Evolutionary conservation across 37 sponge, comb jelly and placozoan genomes (phyloP).

Genomic region (Crambe crambe): DNA sequence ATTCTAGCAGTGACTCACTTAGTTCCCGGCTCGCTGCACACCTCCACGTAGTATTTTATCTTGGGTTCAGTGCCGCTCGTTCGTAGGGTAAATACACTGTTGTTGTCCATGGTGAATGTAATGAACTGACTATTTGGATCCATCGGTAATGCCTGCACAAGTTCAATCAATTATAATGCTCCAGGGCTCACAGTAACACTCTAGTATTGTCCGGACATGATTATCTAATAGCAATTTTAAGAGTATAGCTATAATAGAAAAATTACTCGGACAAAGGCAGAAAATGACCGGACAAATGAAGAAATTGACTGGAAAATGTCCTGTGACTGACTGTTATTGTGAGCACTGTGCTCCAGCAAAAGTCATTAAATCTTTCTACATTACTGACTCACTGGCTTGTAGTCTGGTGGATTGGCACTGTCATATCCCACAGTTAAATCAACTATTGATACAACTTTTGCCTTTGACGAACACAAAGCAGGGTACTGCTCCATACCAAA

Average conservation of each 20-base stretch:
- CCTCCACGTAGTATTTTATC: slow-evolving; percentile 96
- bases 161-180: neutral
- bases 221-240: too few species aligned
- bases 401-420: slow-evolving; percentile 65
- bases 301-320: too few species aligned
- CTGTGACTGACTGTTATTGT: too few species aligned
- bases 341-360: neutral
- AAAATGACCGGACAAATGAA: too few species aligned
- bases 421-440: slow-evolving; percentile 98
- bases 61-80: slow-evolving; percentile 99
- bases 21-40: slow-evolving; percentile 58
- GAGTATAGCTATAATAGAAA: too few species aligned
- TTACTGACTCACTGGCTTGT: slow-evolving; percentile 65
- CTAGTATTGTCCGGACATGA: too few species aligned
- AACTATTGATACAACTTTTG: slow-evolving; percentile 58
- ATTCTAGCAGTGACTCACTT: slow-evolving; percentile 14
- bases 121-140: slow-evolving; percentile 85
- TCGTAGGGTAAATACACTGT: slow-evolving; percentile 90
- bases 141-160: slow-evolving; percentile 72
- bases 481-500: slow-evolving; percentile 68
- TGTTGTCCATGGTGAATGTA: slow-evolving; percentile 85
- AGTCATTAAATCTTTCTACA: neutral
- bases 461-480: slow-evolving; percentile 38
- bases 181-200: too few species aligned
- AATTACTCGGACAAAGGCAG: too few species aligned